These are phyloP conservation scores for Caenorhabditis sp. DNA, from an alignment of 2,888 invertebrate genomes.

Conservation along the genomic window DNA sequence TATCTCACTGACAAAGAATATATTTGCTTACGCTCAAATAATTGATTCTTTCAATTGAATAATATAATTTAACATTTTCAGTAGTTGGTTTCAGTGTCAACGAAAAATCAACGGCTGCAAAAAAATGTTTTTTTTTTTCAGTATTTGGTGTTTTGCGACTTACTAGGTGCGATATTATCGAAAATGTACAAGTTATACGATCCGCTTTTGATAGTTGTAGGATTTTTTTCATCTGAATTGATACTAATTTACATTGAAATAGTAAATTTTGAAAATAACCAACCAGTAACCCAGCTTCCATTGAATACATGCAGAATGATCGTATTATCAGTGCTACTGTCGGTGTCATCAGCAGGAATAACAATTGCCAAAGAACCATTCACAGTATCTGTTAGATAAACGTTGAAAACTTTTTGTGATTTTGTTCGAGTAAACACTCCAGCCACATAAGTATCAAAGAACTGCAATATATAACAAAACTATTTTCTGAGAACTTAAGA, in stretches of 20 bases:
- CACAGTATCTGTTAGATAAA: conserved; percentile 12
- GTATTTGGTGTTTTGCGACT: background rate
- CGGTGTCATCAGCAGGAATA: conserved; percentile 13
- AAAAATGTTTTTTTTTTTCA: background rate
- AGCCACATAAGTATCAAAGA: conserved; percentile 15
- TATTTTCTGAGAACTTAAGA: no score
- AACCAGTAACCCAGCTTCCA: conserved; percentile 1
- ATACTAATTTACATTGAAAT: background rate
- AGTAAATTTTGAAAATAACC: background rate
- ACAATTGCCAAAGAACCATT: background rate
- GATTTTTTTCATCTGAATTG: background rate
- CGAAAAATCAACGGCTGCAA: background rate
- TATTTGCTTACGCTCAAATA: conserved; percentile 17
- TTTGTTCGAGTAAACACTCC: conserved; percentile 14
- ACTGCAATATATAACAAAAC: conserved; percentile 20
- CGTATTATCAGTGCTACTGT: conserved; percentile 1
- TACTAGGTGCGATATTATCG: background rate
- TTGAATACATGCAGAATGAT: conserved; percentile 18
- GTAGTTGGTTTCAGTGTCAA: background rate
- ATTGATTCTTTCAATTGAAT: conserved; percentile 12
- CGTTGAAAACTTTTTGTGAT: conserved; percentile 27
- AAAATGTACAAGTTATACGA: background rate
- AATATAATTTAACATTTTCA: background rate
- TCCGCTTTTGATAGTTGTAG: background rate
- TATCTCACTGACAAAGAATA: background rate